Evolutionary conservation across 2,888 invertebrate genomes (phyloP).

Genomic region (Linyphia triangularis): DNA sequence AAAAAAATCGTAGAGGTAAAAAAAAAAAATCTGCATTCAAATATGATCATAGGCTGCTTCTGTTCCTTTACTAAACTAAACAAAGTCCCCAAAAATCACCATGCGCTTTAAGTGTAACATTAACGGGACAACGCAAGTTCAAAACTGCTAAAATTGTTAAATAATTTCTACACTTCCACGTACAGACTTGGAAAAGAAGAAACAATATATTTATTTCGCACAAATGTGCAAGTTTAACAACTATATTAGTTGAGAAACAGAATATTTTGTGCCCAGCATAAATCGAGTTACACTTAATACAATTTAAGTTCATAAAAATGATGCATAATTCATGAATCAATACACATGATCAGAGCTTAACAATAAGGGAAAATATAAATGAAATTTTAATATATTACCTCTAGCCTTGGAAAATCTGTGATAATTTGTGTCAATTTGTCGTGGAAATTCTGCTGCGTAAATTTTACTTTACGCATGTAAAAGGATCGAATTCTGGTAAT

Average conservation of each 20-base stretch:
- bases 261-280: constrained; percentile 35
- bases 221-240: constrained; percentile 72
- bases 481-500: constrained; percentile 97
- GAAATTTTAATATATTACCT: constrained; percentile 83
- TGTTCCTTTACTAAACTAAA: too few relatives aligned
- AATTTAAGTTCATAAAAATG: not conserved
- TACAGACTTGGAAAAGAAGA: not conserved
- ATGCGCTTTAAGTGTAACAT: too few relatives aligned
- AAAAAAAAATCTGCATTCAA: not conserved
- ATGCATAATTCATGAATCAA: not conserved
- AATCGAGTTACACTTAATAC: not conserved
- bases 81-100: too few relatives aligned
- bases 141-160: not conserved
- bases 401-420: constrained; percentile 98
- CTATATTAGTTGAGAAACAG: constrained; percentile 51
- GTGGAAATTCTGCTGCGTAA: constrained; percentile 97
- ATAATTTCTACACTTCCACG: not conserved
- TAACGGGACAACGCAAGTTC: too few relatives aligned
- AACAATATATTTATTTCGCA: constrained; percentile 57
- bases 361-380: not conserved
- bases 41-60: not conserved
- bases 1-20: too few relatives aligned
- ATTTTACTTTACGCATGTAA: constrained; percentile 98
- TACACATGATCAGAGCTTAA: not conserved
- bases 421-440: constrained; percentile 96